Evolutionary conservation across 2,113 vertebrate genomes (phyloP).

Genomic region (Eidolon helvum): DNA sequence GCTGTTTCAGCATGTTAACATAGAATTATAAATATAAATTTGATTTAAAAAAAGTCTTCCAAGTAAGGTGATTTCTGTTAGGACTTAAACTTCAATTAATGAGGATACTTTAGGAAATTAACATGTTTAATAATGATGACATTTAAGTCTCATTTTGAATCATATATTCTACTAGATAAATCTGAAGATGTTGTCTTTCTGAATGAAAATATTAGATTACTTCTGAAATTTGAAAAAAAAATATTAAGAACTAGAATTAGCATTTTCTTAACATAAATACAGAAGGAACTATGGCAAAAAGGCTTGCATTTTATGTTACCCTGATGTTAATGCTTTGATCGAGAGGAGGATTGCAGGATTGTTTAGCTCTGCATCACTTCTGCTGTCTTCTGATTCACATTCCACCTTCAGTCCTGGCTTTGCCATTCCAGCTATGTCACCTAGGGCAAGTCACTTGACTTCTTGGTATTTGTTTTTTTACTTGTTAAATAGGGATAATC

Average conservation of each 20-base stretch:
- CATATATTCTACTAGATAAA: not conserved
- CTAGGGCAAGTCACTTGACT: not conserved
- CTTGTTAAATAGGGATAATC: not conserved
- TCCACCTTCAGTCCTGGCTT: not conserved
- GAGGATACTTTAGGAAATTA: conserved; percentile 16
- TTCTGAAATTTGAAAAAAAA: conserved; percentile 18
- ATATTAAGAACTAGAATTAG: not conserved
- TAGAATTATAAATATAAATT: not conserved
- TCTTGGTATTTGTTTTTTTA: not conserved
- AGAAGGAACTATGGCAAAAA: not conserved
- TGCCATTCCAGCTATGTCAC: not conserved
- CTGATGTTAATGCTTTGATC: not conserved
- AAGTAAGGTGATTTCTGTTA: not conserved
- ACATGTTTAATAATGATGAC: not conserved
- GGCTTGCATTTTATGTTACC: not conserved
- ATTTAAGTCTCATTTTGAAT: conserved; percentile 6
- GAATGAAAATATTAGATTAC: not conserved
- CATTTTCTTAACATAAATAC: not conserved
- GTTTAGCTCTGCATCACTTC: not conserved
- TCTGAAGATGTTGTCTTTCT: not conserved
- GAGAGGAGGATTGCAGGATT: not conserved
- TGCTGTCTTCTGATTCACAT: not conserved
- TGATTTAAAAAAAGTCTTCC: not conserved
- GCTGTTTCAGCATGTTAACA: conserved; percentile 2
- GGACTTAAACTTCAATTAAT: conserved; percentile 13